Evolutionary conservation across 2,797 vertebrate genomes (phyloP).

Genomic region (Sebastes iracundus): DNA sequence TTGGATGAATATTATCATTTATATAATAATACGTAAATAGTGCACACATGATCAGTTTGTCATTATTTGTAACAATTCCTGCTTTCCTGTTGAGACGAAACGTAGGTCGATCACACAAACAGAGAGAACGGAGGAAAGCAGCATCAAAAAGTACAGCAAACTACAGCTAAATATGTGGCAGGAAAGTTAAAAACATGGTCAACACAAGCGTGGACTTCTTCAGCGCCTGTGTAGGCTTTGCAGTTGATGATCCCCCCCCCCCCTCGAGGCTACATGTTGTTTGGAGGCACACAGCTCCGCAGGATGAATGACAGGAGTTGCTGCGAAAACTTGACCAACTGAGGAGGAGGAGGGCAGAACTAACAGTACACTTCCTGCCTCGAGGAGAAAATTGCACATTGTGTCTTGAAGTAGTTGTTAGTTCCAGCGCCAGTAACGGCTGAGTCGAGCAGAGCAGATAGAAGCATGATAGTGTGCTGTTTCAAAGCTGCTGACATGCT

Average conservation of each 20-base stretch:
- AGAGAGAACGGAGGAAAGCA: background rate
- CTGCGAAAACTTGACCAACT: slow-evolving; percentile 21
- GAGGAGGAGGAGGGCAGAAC: slow-evolving; percentile 34
- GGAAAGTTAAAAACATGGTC: slow-evolving; percentile 2
- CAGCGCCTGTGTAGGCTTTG: background rate
- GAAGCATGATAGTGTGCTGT: background rate
- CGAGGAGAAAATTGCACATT: slow-evolving; percentile 19
- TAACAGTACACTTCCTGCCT: slow-evolving; percentile 34
- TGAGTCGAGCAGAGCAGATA: slow-evolving; percentile 22
- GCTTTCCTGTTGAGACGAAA: background rate
- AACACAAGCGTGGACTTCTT: background rate
- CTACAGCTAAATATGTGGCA: slow-evolving; percentile 17
- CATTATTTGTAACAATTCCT: background rate
- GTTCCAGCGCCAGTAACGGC: slow-evolving; percentile 37
- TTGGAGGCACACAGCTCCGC: slow-evolving; percentile 23
- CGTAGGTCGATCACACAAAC: background rate
- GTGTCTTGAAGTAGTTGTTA: slow-evolving; percentile 23
- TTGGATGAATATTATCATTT: background rate
- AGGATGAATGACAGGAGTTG: slow-evolving; percentile 28
- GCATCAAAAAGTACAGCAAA: background rate
- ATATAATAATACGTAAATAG: background rate
- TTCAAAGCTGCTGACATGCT: slow-evolving; percentile 48
- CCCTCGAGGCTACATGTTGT: slow-evolving; percentile 29
- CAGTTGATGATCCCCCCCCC: slow-evolving; percentile 6
- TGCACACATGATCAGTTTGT: background rate